Evolutionary conservation across 1,140 invertebrate genomes (phyloP).

Genomic region (Galleria mellonella): DNA sequence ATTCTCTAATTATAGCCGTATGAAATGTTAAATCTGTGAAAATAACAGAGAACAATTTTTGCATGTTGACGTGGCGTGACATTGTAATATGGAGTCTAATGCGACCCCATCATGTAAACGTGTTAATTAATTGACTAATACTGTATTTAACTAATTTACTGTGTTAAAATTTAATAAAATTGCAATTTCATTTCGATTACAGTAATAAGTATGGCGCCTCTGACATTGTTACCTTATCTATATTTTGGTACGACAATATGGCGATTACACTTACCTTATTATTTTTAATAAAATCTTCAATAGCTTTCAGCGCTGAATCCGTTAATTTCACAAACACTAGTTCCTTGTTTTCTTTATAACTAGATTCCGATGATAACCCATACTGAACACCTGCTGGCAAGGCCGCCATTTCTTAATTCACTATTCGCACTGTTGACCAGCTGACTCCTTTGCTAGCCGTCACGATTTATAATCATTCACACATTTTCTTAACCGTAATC

Average conservation of each 20-base stretch:
- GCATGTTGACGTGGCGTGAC: conserved; percentile 72
- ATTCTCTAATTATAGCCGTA: conserved; percentile 67
- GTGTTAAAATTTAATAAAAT: conserved; percentile 37
- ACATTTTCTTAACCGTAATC: conserved; percentile 73
- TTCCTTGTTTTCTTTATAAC: conserved; percentile 90
- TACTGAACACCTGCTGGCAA: conserved; percentile 95
- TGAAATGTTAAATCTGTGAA: conserved; percentile 67
- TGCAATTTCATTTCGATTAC: conserved; percentile 68
- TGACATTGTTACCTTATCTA: conserved; percentile 66
- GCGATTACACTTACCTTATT: conserved; percentile 83
- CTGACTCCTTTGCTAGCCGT: conserved; percentile 74
- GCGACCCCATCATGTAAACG: too few species aligned
- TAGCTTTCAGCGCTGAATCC: conserved; percentile 92
- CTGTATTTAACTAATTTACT: too few species aligned
- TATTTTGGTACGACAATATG: conserved; percentile 71
- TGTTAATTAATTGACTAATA: too few species aligned
- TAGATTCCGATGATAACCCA: conserved; percentile 92
- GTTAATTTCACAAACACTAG: conserved; percentile 96
- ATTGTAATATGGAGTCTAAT: conserved; percentile 28
- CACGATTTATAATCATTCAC: conserved; percentile 73
- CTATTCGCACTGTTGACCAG: conserved; percentile 75
- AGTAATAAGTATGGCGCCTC: conserved; percentile 71
- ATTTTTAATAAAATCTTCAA: conserved; percentile 91
- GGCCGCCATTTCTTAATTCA: conserved; percentile 90
- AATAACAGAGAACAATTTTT: conserved; percentile 66